Evolutionary conservation across 2,888 invertebrate genomes (phyloP).

Genomic region (Nemurella pictetii): DNA sequence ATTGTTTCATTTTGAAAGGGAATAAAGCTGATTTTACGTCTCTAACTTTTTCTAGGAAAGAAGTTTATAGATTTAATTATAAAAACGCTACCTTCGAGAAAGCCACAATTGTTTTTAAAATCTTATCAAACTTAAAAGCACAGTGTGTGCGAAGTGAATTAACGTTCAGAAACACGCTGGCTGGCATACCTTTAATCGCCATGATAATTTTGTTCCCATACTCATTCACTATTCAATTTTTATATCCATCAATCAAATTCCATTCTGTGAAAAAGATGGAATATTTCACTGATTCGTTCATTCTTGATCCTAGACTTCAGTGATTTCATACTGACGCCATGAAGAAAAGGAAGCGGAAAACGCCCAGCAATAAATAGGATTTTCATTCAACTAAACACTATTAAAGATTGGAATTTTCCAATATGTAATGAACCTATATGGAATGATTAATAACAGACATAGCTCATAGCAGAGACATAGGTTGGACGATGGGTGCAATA

Average conservation of each 20-base stretch:
- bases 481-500: neutral
- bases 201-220: neutral
- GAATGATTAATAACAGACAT: slow-evolving; percentile 2
- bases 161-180: too few species aligned
- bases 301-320: neutral
- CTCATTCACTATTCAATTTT: neutral
- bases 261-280: neutral
- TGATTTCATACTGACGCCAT: neutral
- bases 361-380: neutral
- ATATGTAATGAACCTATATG: neutral
- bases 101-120: too few species aligned
- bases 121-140: too few species aligned
- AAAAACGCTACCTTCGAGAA: too few species aligned
- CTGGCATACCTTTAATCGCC: too few species aligned
- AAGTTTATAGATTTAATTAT: too few species aligned
- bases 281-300: neutral
- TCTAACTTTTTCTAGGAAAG: too few species aligned
- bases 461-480: neutral
- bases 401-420: neutral
- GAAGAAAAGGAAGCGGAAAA: neutral
- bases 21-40: too few species aligned
- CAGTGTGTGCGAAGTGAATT: too few species aligned
- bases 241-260: slow-evolving; percentile 8
- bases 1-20: too few species aligned
- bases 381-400: neutral